Evolutionary conservation across 2,888 invertebrate genomes (phyloP).

Genomic region (Andrena bicolor): DNA sequence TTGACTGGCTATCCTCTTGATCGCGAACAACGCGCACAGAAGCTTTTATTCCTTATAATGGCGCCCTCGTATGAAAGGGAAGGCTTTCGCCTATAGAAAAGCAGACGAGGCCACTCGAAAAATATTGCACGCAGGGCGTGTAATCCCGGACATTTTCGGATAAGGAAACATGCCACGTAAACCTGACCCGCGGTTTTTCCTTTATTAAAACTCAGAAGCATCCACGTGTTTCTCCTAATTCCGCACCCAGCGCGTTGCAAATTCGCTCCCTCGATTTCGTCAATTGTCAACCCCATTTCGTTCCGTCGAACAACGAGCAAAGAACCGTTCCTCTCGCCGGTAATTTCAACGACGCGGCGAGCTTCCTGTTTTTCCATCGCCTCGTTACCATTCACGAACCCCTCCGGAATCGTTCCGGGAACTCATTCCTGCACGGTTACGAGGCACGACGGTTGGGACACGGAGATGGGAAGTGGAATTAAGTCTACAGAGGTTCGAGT

Average conservation of each 20-base stretch:
- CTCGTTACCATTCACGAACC: constrained; percentile 10
- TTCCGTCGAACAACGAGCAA: neutral
- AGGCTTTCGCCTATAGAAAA: constrained; percentile 34
- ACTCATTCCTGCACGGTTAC: neutral
- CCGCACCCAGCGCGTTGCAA: too few relatives aligned
- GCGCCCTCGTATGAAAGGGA: constrained; percentile 32
- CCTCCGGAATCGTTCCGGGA: neutral
- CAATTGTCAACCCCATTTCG: neutral
- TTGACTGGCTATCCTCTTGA: constrained; percentile 40
- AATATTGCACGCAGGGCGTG: constrained; percentile 32
- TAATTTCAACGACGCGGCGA: neutral
- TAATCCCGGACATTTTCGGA: constrained; percentile 1
- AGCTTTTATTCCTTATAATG: constrained; percentile 43
- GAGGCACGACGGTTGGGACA: neutral
- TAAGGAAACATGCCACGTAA: constrained; percentile 2
- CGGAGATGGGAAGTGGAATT: neutral
- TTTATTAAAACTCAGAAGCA: neutral
- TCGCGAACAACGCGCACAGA: constrained; percentile 42
- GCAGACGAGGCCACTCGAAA: constrained; percentile 29
- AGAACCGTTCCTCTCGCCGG: neutral
- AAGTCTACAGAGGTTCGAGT: constrained; percentile 11
- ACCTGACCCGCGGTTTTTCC: neutral
- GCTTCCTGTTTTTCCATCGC: neutral
- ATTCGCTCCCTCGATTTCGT: too few relatives aligned
- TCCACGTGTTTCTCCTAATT: too few relatives aligned